A percentile compares a stretch with the other conserved stretches of the same genome.
These are phyloP conservation scores for Urocitellus parryii DNA, from an alignment of 2,113 vertebrate species.

Conservation along the genomic window DNA sequence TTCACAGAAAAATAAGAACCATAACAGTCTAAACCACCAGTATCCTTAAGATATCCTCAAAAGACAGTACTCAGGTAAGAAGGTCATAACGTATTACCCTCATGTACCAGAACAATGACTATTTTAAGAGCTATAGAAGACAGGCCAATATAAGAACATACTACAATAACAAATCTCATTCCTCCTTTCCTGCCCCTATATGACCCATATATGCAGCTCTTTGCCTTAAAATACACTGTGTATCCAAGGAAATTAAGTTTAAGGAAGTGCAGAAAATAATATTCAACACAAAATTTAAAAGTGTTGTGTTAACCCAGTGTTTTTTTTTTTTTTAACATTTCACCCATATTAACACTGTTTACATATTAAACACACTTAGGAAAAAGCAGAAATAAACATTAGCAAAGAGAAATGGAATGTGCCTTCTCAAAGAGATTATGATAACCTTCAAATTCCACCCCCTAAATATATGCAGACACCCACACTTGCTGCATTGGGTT, in stretches of 20 bases:
- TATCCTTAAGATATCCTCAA: background rate
- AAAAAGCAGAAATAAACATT: constrained; percentile 31
- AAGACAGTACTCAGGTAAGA: background rate
- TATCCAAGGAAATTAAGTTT: background rate
- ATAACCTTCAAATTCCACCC: background rate
- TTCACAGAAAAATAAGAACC: background rate
- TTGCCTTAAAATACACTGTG: background rate
- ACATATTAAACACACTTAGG: background rate
- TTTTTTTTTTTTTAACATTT: background rate
- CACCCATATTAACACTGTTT: background rate
- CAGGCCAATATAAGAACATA: background rate
- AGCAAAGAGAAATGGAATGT: background rate
- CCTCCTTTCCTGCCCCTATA: too few relatives aligned
- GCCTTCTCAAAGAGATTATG: background rate
- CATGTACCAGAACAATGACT: background rate
- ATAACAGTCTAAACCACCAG: background rate
- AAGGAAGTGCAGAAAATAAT: background rate
- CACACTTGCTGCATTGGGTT: background rate
- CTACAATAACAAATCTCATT: background rate
- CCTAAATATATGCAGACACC: background rate
- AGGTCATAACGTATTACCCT: background rate
- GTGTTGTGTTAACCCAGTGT: background rate
- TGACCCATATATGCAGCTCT: background rate
- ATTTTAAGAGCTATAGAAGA: background rate
- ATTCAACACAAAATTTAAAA: constrained; percentile 20